Evolutionary conservation across 2,113 vertebrate genomes (phyloP), one percentile per base, ranked within the genome.

Genomic region (Telmatochromis brachygnathus): DNA sequence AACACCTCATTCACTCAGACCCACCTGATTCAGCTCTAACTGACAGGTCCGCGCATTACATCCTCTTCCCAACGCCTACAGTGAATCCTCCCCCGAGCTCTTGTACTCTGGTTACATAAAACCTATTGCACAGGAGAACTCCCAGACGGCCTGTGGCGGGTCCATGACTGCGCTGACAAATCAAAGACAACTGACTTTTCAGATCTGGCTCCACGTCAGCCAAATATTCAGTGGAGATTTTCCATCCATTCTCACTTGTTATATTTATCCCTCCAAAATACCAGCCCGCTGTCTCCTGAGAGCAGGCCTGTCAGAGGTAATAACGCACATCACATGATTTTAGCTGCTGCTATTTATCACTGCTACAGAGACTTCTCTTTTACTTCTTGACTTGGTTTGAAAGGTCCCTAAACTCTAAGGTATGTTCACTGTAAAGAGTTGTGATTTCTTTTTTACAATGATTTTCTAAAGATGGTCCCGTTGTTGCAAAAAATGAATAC

Each of bases 81-180:
- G 79, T 15, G 51, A 79, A 77, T 84, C 84, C 82, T 84, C 82
- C 84, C 49, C 73, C 55, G 19, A 45, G 35, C 55, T 84, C 77
- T 73, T 47, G 23, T 65, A 9, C 83, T 58, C 37, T 11, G 21
- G 82, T 89, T 91, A 85, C 84, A 87, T 92, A 92, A 87, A 91
- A 80, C 54, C 42, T 77, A 84, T 87, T 85, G 81, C 75, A 79
- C 84, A 73, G 30, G 33, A 87, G 89, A 85, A 21, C 83, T 85
- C 86, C 82, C 88, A 70, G 35, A 62, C 28, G 68, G 35, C 62
- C 77, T 13, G 12, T 56, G 79, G 70, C 42, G 5, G 73, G 73
- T 77, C 45, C 45, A n/a, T 86, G 73, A 86, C 87, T 65, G 23
- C 33, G 7, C 68, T 21, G n/a, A 75, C 62, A 84, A 85, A 85